Evolutionary conservation across 2,113 vertebrate species (phyloP).

Genomic region (Ameiurus melas): DNA sequence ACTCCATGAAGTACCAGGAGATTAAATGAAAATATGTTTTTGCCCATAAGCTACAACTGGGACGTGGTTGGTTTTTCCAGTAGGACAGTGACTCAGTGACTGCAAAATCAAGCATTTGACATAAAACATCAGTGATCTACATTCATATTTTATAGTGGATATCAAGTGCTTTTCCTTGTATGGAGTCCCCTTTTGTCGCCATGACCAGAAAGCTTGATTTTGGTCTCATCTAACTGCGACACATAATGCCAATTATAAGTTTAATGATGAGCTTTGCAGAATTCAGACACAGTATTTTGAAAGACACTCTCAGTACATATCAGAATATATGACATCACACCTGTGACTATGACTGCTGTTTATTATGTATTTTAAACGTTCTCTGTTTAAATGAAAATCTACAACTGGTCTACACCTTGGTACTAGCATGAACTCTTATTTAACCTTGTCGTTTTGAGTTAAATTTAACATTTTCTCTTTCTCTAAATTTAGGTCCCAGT

Average conservation of each 20-base stretch:
- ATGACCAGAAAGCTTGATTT: not conserved
- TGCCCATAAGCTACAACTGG: not conserved
- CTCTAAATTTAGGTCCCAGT: not conserved
- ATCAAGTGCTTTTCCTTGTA: not conserved
- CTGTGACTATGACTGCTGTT: not conserved
- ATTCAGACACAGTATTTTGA: not conserved
- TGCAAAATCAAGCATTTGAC: not conserved
- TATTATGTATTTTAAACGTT: not conserved
- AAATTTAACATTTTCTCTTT: conserved; percentile 16
- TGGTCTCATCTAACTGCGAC: not conserved
- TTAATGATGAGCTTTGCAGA: not conserved
- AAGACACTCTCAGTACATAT: not conserved
- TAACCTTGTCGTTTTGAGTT: not conserved
- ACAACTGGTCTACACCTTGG: not conserved
- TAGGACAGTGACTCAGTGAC: not conserved
- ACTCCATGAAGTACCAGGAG: not conserved
- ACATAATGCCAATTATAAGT: not conserved
- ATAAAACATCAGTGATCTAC: not conserved
- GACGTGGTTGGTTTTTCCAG: not conserved
- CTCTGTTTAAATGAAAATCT: not conserved
- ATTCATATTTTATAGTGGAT: not conserved
- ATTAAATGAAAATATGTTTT: not conserved
- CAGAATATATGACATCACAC: not conserved
- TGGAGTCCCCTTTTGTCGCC: not conserved
- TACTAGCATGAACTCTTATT: not conserved